Conservation (phyloP, 2,113 vertebrate genomes). For the Procapra przewalskii region DNA sequence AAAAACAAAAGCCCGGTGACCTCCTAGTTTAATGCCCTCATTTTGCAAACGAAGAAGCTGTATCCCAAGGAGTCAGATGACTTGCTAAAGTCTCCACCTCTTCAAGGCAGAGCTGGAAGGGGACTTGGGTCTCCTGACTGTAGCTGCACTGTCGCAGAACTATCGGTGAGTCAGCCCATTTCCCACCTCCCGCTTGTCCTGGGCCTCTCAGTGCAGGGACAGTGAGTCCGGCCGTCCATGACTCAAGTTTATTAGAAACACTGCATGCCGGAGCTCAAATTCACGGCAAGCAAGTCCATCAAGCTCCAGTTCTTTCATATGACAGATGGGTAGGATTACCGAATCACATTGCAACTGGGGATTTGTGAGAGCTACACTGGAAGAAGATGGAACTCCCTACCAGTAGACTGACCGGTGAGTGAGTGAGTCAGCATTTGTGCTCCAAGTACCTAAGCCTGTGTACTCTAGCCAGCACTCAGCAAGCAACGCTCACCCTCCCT, state of each 20-base stretch:
- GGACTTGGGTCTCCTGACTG: not conserved
- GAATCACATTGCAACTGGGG: not conserved
- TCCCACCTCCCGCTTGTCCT: not conserved
- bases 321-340: constrained; percentile 45
- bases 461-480: not conserved
- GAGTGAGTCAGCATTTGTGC: constrained; percentile 9
- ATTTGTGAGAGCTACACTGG: not conserved
- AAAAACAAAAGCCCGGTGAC: not conserved
- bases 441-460: not conserved
- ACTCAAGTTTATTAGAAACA: not conserved
- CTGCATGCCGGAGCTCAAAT: constrained; percentile 30
- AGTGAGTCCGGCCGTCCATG: not conserved
- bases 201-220: not conserved
- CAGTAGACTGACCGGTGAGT: not conserved
- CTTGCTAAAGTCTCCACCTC: not conserved
- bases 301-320: constrained; percentile 34
- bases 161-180: not conserved
- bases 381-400: not conserved
- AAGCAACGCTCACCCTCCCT: not conserved
- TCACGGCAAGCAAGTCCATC: constrained; percentile 29
- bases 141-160: not conserved
- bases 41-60: not conserved
- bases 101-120: not conserved
- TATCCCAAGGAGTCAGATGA: not conserved
- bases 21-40: not conserved